Base-by-base conservation (phyloP, 1,140 invertebrate genomes). In the Hylyphantes graminicola region DNA sequence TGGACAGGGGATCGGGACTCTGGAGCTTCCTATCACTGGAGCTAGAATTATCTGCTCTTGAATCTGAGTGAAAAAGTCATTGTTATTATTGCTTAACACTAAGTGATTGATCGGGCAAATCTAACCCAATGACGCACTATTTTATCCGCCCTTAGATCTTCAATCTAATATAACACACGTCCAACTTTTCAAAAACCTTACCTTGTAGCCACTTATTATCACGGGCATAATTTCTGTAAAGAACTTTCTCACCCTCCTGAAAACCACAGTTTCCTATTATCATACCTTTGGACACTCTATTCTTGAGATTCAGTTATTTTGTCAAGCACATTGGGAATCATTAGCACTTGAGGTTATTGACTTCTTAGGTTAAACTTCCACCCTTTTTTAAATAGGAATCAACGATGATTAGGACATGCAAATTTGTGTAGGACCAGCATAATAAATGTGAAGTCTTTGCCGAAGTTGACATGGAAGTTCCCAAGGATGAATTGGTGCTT, bases 321-420 rank as follows among this genome's bases (percentile, higher is more conserved):
- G 21, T 7, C 10, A 12, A 3, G 10, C 12, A 72, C 13, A 48
- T 72, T 48, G 21, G 68, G 48, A 13, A 13, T 12, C 19, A 72
- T 13, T 51, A 72, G 48, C n/a, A 13, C 17, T 55, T n/a, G 61
- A 12, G 11, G 75, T 64, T 11, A 53, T 64, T 35, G 61, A 48
- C 48, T 64, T 78, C 54, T 6, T 53, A 48, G 63, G 17, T 6
- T 78, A 78, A 19, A 81, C 68, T 64, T 81, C 79, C 17, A 73
- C 13, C n/a, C 79, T n/a, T 73, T 75, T 81, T 75, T 3, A 51
- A 72, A 55, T 55, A 50, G 9, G 68, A 50, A 59, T 81, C 68
- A 11, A 81, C 79, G 35, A 55, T 59, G 15, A 75, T 10, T 12
- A 81, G 50, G 19, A 81, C 53, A 9, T 57, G 6, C 12, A 48